Conservation (phyloP, 2,888 invertebrate genomes). For the Sesia apiformis region DNA sequence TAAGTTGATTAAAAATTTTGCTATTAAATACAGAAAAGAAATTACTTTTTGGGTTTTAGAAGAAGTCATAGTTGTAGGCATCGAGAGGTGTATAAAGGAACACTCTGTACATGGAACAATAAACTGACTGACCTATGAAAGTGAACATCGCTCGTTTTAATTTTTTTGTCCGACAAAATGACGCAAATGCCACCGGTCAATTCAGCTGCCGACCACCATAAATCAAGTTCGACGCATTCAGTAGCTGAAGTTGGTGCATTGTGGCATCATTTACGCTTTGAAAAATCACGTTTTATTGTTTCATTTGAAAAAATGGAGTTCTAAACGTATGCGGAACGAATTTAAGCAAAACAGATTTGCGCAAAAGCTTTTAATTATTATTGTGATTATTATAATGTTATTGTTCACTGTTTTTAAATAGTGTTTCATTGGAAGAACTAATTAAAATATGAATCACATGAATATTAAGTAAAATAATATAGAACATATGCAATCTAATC, state of each 20-base stretch:
- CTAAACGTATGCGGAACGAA: no score
- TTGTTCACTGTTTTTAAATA: neutral
- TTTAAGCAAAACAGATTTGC: neutral
- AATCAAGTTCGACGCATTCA: constrained; percentile 41
- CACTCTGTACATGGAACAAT: constrained; percentile 16
- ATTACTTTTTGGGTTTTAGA: no score
- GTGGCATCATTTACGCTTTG: constrained; percentile 18
- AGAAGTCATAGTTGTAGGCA: no score
- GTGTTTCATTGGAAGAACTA: no score
- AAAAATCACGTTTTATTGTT: constrained; percentile 5
- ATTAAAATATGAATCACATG: no score
- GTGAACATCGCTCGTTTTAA: constrained; percentile 29
- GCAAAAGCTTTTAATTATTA: neutral
- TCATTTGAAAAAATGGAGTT: no score
- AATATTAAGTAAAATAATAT: no score
- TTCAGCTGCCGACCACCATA: constrained; percentile 48
- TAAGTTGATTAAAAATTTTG: no score
- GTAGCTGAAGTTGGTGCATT: constrained; percentile 29
- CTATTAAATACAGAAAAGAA: no score
- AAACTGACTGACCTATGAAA: constrained; percentile 44
- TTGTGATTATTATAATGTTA: neutral
- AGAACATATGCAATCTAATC: no score
- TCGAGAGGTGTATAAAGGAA: neutral
- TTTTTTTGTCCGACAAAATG: constrained; percentile 19
- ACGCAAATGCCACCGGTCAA: constrained; percentile 10